A percentile compares a stretch with the other conserved stretches of the same genome.
These are phyloP conservation scores for Melanogrammus aeglefinus DNA, from an alignment of 2,797 vertebrate species.

Conservation along the genomic window DNA sequence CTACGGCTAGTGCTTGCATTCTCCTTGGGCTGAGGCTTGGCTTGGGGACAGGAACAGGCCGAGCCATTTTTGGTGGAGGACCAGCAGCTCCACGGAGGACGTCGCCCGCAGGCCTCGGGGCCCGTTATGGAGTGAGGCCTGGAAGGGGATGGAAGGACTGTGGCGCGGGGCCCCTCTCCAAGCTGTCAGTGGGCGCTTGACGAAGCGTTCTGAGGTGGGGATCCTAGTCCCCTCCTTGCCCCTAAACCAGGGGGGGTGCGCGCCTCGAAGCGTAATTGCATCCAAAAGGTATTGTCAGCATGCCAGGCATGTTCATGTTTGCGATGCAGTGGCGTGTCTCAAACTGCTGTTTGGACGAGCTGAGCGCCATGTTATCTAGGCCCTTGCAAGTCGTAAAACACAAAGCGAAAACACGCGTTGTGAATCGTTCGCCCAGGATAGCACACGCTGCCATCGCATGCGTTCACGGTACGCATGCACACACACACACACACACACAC, in stretches of 20 bases:
- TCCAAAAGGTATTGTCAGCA: conserved; percentile 49
- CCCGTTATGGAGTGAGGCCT: conserved; percentile 45
- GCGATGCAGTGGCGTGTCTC: conserved; percentile 14
- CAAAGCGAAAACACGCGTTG: conserved; percentile 9
- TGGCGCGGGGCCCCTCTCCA: conserved; percentile 51
- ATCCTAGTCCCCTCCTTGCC: conserved; percentile 38
- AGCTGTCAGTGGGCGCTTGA: conserved; percentile 62
- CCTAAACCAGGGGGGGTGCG: conserved; percentile 17
- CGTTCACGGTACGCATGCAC: not conserved
- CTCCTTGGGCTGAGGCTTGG: conserved; percentile 56
- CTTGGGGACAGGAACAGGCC: conserved; percentile 37
- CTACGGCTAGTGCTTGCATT: conserved; percentile 14
- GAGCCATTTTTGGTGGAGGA: conserved; percentile 34
- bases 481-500: not conserved
- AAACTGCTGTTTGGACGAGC: conserved; percentile 26
- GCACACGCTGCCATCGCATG: not conserved
- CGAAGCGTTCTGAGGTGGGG: conserved; percentile 54
- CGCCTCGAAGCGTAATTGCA: conserved; percentile 42
- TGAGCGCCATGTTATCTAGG: conserved; percentile 28
- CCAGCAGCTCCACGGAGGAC: conserved; percentile 19
- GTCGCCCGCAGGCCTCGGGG: conserved; percentile 45
- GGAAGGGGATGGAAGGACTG: conserved; percentile 53
- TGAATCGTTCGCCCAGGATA: conserved; percentile 9
- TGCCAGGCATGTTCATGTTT: conserved; percentile 24
- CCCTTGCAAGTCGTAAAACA: conserved; percentile 25